phyloP scores from a whole-genome alignment of 2,797 vertebrate genomes.

The Macroramphosus scolopax region DNA sequence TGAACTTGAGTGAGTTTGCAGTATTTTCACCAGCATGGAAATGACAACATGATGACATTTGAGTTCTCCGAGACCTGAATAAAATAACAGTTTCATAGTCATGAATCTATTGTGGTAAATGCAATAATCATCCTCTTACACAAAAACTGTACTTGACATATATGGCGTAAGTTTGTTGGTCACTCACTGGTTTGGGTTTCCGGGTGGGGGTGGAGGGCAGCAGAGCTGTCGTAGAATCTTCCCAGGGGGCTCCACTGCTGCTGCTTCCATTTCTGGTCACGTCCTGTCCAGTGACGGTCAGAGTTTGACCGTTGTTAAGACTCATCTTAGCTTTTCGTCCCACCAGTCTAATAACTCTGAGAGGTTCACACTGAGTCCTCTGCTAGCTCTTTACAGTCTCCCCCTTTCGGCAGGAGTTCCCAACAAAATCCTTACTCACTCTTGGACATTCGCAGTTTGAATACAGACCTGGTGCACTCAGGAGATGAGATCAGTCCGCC shows the following conservation, averaged over 20 bases:
- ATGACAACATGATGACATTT: not conserved
- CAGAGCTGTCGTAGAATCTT: slow-evolving; percentile 37
- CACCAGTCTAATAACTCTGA: slow-evolving; percentile 4
- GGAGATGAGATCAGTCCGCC: slow-evolving; percentile 23
- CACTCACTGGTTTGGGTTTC: slow-evolving; percentile 87
- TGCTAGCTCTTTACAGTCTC: too few species aligned
- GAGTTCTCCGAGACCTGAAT: not conserved
- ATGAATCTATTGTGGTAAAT: too few species aligned
- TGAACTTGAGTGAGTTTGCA: too few species aligned
- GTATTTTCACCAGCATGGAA: not conserved
- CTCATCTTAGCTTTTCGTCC: slow-evolving; percentile 47
- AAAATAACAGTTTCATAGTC: not conserved
- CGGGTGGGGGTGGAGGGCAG: slow-evolving; percentile 79
- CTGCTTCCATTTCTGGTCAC: slow-evolving; percentile 38
- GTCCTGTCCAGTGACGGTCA: slow-evolving; percentile 41
- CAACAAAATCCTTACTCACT: slow-evolving; percentile 38
- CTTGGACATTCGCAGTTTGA: slow-evolving; percentile 15
- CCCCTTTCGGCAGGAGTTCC: slow-evolving; percentile 22
- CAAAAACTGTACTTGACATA: too few species aligned
- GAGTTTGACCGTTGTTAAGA: slow-evolving; percentile 46
- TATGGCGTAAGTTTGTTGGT: too few species aligned
- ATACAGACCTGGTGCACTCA: slow-evolving; percentile 30
- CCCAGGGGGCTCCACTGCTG: slow-evolving; percentile 28
- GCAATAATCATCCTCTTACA: too few species aligned
- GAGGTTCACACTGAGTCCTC: slow-evolving; percentile 27